phyloP scores from a whole-genome alignment of 2,888 invertebrate species.

The Parascotia fuliginaria region DNA sequence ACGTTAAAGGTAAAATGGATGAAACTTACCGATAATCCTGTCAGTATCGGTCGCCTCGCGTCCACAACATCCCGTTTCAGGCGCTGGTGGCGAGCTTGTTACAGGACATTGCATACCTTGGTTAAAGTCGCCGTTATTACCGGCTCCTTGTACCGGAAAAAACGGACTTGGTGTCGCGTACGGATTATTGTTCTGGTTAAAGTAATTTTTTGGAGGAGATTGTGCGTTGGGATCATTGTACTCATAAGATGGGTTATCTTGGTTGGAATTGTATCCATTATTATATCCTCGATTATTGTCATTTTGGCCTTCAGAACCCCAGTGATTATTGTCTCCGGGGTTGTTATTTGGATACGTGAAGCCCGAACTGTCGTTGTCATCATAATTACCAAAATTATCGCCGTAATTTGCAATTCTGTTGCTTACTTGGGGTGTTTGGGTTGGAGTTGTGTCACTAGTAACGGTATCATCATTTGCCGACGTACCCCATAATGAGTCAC shows the following conservation, averaged over 20 bases:
- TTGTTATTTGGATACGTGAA: slow-evolving; percentile 15
- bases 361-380: slow-evolving; percentile 8
- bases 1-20: slow-evolving; percentile 27
- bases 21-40: slow-evolving; percentile 64
- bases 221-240: slow-evolving; percentile 4
- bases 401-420: slow-evolving; percentile 19
- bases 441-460: not conserved
- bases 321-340: slow-evolving; percentile 8
- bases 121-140: slow-evolving; percentile 15
- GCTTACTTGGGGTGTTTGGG: not conserved
- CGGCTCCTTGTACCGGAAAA: slow-evolving; percentile 11
- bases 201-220: slow-evolving; percentile 17
- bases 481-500: slow-evolving; percentile 18
- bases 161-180: slow-evolving; percentile 27
- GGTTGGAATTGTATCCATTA: slow-evolving; percentile 11
- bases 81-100: slow-evolving; percentile 64
- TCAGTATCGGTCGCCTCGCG: slow-evolving; percentile 62
- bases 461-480: not conserved
- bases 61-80: slow-evolving; percentile 71
- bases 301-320: slow-evolving; percentile 18
- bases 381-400: slow-evolving; percentile 16
- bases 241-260: not conserved
- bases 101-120: slow-evolving; percentile 54
- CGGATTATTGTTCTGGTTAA: slow-evolving; percentile 27
- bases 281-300: slow-evolving; percentile 12